Conservation (phyloP, 1,140 invertebrate species). For the Heliconius congener region DNA sequence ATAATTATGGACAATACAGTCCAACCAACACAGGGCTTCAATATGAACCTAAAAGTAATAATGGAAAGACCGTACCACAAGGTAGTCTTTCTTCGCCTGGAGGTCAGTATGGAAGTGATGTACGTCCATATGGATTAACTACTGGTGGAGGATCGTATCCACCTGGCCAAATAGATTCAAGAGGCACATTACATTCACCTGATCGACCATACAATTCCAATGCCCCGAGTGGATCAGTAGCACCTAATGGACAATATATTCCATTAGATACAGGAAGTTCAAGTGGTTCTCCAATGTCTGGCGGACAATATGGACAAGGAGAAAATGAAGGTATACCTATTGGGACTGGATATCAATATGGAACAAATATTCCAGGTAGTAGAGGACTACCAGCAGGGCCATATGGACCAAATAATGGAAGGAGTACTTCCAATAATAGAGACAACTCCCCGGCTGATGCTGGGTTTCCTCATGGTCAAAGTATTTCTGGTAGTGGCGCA, state of each 20-base stretch:
- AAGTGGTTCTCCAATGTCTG: constrained; percentile 5
- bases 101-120: neutral
- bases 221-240: constrained; percentile 1
- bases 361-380: constrained; percentile 2
- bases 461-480: neutral
- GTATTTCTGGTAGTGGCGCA: neutral
- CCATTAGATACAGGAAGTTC: constrained; percentile 6
- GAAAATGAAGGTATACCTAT: neutral
- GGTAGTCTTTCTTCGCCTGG: neutral
- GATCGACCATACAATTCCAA: constrained; percentile 10
- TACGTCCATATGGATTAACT: neutral
- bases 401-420: neutral
- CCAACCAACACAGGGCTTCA: constrained; percentile 2
- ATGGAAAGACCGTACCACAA: neutral
- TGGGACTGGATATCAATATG: constrained; percentile 26
- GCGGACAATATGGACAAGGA: constrained; percentile 23
- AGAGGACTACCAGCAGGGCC: neutral
- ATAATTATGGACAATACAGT: neutral
- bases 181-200: neutral
- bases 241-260: constrained; percentile 17
- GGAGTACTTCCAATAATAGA: neutral
- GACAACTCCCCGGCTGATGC: neutral
- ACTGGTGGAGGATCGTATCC: neutral
- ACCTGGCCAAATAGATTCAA: neutral
- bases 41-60: constrained; percentile 14